These are phyloP conservation scores for Corythornis leucogaster DNA, from an alignment of 2,797 vertebrate genomes.

Conservation along the genomic window DNA sequence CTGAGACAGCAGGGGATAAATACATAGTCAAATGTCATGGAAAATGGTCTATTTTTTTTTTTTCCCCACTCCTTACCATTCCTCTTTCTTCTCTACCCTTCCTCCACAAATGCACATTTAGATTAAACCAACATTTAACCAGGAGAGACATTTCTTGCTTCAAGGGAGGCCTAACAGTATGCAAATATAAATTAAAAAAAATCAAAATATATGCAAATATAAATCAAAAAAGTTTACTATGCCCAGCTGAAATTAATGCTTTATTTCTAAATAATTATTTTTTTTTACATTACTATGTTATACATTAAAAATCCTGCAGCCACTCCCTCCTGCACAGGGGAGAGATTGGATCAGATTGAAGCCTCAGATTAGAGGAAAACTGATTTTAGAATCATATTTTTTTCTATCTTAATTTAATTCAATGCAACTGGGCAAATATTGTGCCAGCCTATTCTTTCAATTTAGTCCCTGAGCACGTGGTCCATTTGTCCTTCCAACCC, in stretches of 20 bases:
- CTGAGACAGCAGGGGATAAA: neutral
- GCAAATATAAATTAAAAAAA: neutral
- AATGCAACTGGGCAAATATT: neutral
- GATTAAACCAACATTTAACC: neutral
- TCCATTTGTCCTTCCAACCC: neutral
- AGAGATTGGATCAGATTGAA: neutral
- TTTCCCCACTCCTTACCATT: neutral
- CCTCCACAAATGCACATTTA: neutral
- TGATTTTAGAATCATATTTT: neutral
- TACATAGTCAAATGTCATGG: neutral
- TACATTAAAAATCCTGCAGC: neutral
- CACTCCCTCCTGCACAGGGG: neutral
- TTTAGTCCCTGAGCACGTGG: neutral
- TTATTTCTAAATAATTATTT: neutral
- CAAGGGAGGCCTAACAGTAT: neutral
- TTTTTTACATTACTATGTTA: neutral
- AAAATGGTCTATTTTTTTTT: neutral
- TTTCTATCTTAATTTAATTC: neutral
- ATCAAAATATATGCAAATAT: too few species aligned
- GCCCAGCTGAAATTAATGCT: neutral
- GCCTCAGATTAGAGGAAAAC: neutral
- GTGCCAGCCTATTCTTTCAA: neutral
- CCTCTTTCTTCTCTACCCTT: neutral
- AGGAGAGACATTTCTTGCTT: neutral
- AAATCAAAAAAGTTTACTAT: neutral